Evolutionary conservation across 2,888 invertebrate species (phyloP), one percentile per base, ranked within the genome.

Genomic region (Dendrolimus pini): DNA sequence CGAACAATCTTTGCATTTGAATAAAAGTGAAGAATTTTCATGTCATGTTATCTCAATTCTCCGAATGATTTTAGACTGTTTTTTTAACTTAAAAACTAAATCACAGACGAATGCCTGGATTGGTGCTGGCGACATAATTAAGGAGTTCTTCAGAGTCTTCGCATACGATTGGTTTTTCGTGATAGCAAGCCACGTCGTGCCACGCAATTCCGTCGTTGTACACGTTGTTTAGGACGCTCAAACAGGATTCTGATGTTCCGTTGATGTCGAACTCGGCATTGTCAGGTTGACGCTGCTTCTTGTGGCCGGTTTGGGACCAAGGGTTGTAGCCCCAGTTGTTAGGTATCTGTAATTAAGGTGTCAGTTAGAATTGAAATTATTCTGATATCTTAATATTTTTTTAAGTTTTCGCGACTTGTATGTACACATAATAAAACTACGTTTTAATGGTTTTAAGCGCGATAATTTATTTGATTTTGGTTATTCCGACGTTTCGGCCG

Each of bases 101-200:
- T 94, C 94, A 97, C 81, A 97, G 94, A 81, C 96, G 94, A 72
- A 97, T 91, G 68, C 95, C 95, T 66, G 94, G 95, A 91, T 97
- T 97, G 77, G 95, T 96, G 82, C 94, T 94, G 59, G 95, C 95
- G 64, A 97, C 93, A 83, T 97, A 97, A 82, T 94, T 95, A 74
- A 97, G 92, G 62, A 97, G 93, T 79, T 97, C 97, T 57, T 97
- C 96, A 62, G 95, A 95, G 85, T 97, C 97, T 80, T 97, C 97
- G 83, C 97, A 97, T 68, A 97, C 94, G 80, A 97, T 93, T 1
- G 97, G 97, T 80, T 97, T 97, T 86, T 97, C 96, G 86, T 97
- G 97, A 85, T 97, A 97, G 85, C 97, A 97, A 65, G 97, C 97
- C 58, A 97, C 97, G 83, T 97, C 97, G 87, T 97, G 97, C 97